Base-by-base conservation (phyloP, 1,140 invertebrate species). In the Lepidurus packardi region DNA sequence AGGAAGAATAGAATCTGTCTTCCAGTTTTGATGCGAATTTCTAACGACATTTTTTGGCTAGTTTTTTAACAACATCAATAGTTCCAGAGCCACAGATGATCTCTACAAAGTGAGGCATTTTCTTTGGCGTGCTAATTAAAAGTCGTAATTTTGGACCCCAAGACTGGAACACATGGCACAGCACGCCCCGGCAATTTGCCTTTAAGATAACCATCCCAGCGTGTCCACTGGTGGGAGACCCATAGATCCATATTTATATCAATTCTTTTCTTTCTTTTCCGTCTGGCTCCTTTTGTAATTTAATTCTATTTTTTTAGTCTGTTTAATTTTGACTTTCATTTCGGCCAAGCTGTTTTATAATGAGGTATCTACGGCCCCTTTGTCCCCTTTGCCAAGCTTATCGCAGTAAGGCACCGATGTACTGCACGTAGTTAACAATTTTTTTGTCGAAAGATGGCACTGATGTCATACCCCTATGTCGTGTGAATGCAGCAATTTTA, bases 141-240 rank as follows among this genome's bases (percentile, higher is more conserved):
- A 65, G 16, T 65, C 53, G 21, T 65, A 65, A 65, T 65, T 65
- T 65, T 10, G 21, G 6, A 0, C 21, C 16, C 16, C 16, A 47
- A 65, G 53, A 65, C 53, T 65, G 53, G 53, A 65, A 65, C 53
- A 65, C 53, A 65, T 65, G 16, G 53, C 53, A 65, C 53, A 65
- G 53, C 53, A 65, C 53, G 53, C 53, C 53, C 53, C 53, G 21
- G 53, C 53, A 65, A 65, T 65, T 65, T 65, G 53, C 53, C 21
- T 65, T 65, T 16, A 65, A 65, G 53, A 65, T 65, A 65, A 65
- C 53, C 53, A 65, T 65, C 53, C 53, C 53, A 16, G 8, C 53
- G 53, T 65, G 53, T 65, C 53, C 53, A 34, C 34, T 4, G 1
- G 34, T 34, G 16, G 53, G 21, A 65, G 53, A 65, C 13, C 16